A percentile compares a stretch with the other conserved stretches of the same genome.
These are phyloP conservation scores for Anolis apletophallus DNA, from an alignment of 2,797 vertebrate genomes.

Conservation along the genomic window DNA sequence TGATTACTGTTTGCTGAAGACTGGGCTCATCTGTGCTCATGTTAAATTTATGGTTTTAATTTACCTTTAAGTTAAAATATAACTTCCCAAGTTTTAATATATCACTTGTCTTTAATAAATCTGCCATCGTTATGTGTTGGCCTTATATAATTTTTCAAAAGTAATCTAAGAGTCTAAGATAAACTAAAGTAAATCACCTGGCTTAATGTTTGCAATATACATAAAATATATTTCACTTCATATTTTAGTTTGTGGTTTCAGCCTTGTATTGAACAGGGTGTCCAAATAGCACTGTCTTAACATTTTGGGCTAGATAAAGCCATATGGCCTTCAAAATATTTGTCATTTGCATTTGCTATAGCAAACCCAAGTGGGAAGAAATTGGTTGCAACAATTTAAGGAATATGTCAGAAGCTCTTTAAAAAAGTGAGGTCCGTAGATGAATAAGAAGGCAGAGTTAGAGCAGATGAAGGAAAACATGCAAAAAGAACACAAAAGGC, in stretches of 20 bases:
- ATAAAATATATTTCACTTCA: conserved; percentile 59
- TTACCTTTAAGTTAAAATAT: conserved; percentile 84
- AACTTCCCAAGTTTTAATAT: conserved; percentile 79
- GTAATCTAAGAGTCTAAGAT: conserved; percentile 76
- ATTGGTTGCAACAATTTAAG: conserved; percentile 28
- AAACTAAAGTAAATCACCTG: conserved; percentile 66
- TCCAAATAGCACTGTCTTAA: conserved; percentile 41
- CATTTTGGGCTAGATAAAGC: conserved; percentile 41
- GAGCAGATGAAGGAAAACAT: neutral
- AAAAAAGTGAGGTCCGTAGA: neutral
- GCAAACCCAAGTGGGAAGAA: conserved; percentile 39
- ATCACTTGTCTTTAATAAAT: conserved; percentile 84
- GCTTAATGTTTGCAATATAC: conserved; percentile 58
- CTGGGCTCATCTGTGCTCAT: conserved; percentile 76
- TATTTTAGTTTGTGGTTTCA: conserved; percentile 54
- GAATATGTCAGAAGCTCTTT: conserved; percentile 33
- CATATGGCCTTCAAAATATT: conserved; percentile 49
- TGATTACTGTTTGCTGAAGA: conserved; percentile 68
- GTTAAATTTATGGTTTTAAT: conserved; percentile 87
- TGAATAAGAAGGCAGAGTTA: conserved; percentile 7
- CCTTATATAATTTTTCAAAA: conserved; percentile 79
- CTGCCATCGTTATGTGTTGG: conserved; percentile 76
- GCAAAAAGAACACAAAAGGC: neutral
- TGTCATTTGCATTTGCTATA: conserved; percentile 44
- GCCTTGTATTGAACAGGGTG: conserved; percentile 51